Evolutionary conservation across 2,888 invertebrate genomes (phyloP).

Genomic region (Stenolophus ochropezus): DNA sequence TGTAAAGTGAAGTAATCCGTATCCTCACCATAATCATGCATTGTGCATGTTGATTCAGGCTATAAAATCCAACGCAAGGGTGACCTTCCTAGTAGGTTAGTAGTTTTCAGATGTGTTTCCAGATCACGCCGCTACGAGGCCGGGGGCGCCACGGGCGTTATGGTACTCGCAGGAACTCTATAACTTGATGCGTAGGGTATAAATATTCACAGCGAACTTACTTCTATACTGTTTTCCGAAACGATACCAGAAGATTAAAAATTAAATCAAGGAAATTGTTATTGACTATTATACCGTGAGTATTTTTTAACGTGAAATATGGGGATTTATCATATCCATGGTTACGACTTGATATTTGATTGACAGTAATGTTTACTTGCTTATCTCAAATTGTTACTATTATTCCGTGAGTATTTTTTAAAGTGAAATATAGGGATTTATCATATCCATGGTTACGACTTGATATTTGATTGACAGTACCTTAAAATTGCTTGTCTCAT

Average conservation of each 20-base stretch:
- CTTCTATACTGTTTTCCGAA: neutral
- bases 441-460: no score
- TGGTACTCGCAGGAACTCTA: neutral
- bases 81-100: neutral
- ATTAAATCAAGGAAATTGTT: no score
- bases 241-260: neutral
- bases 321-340: no score
- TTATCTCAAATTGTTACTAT: no score
- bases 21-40: neutral
- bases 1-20: neutral
- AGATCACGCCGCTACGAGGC: neutral
- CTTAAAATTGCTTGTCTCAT: no score
- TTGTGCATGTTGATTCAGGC: neutral
- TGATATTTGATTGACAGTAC: no score
- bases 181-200: neutral
- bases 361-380: no score
- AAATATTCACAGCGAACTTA: slow-evolving; percentile 1
- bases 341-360: no score
- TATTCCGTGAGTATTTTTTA: no score
- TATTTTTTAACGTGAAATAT: no score
- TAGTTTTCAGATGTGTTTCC: neutral
- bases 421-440: no score
- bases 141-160: neutral
- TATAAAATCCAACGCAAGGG: neutral
- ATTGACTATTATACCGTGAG: no score